Base-by-base conservation (phyloP, 2,113 vertebrate genomes). In the Halcyon malimbica region DNA sequence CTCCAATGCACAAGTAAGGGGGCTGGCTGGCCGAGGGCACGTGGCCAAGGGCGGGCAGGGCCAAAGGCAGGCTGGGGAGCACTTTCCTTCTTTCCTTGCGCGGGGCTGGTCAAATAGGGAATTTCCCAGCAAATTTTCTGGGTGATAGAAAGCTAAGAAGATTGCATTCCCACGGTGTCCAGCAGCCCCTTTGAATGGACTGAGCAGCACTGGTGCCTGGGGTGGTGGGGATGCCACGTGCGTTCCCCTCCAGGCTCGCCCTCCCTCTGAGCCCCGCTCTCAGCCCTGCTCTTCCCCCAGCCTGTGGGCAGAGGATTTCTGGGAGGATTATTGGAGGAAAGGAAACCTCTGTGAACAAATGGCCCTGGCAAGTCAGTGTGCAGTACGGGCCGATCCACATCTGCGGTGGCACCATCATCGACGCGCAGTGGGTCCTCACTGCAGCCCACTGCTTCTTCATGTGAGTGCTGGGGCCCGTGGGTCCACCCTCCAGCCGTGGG, bases 321-420 rank as follows among this genome's bases (percentile, higher is more conserved):
- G 97, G 98, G 63, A 96, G 98, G 90, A 99, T 99, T 62, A 98
- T 99, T 10, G 99, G 99, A 5, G 99, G 99, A 13, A 97, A 63
- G 1, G 42, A 94, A 70, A 98, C 99, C 11, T 89, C 97, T 0
- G 65, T 71, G 50, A 99, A 96, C 80, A 98, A 98, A n/a, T 99
- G 99, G 99, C 99, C 99, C 5, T 99, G 99, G 99, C 99, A 99
- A 92, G 83, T 99, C 62, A 99, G 99, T 1, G 98, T 99, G 46
- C 98, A 99, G 60, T 98, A 96, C 3, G 94, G 92, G 44, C 81
- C 90, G 1, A 96, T 95, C 44, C 99, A 99, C 87, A 96, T 98
- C 77, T 99, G 99, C 0, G 99, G 99, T 3, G 99, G 98, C 54
- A 98, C 99, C 10, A 94, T 99, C 89, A 98, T 99, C 56, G 97